Base-by-base conservation (phyloP, 1,140 invertebrate species). In the Orius insidiosus region DNA sequence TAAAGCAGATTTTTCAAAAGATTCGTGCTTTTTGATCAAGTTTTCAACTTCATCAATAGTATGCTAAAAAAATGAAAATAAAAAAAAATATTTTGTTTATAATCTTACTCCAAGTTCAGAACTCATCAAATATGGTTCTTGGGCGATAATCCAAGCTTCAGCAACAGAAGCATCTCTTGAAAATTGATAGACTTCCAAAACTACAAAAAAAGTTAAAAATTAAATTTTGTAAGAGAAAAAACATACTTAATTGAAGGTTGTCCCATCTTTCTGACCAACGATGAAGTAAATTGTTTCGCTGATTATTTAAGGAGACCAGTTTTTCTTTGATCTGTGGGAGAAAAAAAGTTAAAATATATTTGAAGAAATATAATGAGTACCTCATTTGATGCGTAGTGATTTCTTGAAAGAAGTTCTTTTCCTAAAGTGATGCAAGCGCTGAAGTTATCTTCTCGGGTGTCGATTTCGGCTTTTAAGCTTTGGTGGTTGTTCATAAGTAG, bases 401-500 rank as follows among this genome's bases (percentile, higher is more conserved):
- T 92, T 46, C 93, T 70, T 34, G 86, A 76, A 4, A 98, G 67
- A 50, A 99, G 70, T 68, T 98, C 89, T 62, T 93, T 90, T 9
- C 95, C 95, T 7, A 99, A 72, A 40, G 85, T 85, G 52, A 98
- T 82, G 63, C 94, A 98, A 34, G 84, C 81, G 18, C 83, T 75
- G 59, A 99, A 89, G 68, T 96, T 98, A 61, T 98, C 94, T 65
- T 98, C 92, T 53, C 96, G 71, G 1, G 95, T 89, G 63, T 99
- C 96, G 52, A 99, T 96, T 70, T 99, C 96, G 15, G 94, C 93
- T 66, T 98, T 98, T 46, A 98, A 67, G 55, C 86, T 96, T 63
- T 98, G 92, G 66, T 98, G 95, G 65, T 98, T 98, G 66, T 97
- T 98, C 93, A 99, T 98, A 13, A 99, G 67, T 14, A 98, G 67